Evolutionary conservation across 2,888 invertebrate species (phyloP), one percentile per base, ranked within the genome.

Genomic region (Dermolepida albohirtum): DNA sequence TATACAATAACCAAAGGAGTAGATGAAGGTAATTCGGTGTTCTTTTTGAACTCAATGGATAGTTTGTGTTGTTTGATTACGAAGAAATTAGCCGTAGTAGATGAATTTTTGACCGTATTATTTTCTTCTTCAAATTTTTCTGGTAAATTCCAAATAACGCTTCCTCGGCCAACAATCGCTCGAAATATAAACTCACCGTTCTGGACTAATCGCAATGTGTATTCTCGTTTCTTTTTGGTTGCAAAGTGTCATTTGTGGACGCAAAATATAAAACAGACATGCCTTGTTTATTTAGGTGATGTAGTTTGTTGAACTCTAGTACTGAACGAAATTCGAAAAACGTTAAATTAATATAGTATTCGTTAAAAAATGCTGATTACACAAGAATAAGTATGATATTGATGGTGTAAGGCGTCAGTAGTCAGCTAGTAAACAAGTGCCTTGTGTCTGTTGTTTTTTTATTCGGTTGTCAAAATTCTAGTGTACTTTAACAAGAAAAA

Each of bases 21-120:
- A 81, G 82, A 82, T 82, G 82, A 82, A 82, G 82, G 82, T 82
- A 78, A 78, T 64, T 72, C 10, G 12, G 12, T 12, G 51, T 8
- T 29, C 29, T 16, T 34, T 34, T 34, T 34, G 34, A 34, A 34
- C 34, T 34, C 34, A 34, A 34, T 34, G 34, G 34, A 34, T 34
- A 34, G 34, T 34, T 34, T 34, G 34, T 34, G 34, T 34, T 34
- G 34, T 34, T 34, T 34, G 34, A 34, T 34, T 34, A 34, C 34
- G 34, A 34, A 34, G 34, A 34, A 34, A 34, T 2, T 47, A 14
- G 47, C 47, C 6, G 12, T 17, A 17, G 16, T 47, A 47, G 17
- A 8, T 8, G 47, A 47, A 47, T 12, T 14, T 14, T 47, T 34
- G 49, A 29, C 40, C 22, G 63, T 63, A 16, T 27, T 63, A 51